phyloP scores from a whole-genome alignment of 2,888 invertebrate genomes.

The Stenoptilia bipunctidactyla region DNA sequence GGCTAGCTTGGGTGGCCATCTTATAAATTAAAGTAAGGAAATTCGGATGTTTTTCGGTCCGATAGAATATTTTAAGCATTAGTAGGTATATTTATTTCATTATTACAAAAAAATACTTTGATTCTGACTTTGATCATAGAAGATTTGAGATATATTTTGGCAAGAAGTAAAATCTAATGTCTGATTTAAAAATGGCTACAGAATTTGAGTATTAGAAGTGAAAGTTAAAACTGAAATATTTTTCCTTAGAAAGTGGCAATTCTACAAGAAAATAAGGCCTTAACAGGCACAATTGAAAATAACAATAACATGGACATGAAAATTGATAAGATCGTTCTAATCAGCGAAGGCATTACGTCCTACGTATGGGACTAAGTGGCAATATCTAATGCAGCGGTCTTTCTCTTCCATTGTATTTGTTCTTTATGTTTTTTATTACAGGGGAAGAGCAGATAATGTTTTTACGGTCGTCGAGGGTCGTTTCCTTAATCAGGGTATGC shows the following conservation, averaged over 20 bases:
- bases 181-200: too few species aligned
- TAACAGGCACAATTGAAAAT: slow-evolving; percentile 37
- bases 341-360: slow-evolving; percentile 47
- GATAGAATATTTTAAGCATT: too few species aligned
- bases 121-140: too few species aligned
- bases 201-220: too few species aligned
- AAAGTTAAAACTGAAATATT: too few species aligned
- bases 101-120: too few species aligned
- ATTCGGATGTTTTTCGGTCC: neutral
- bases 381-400: slow-evolving; percentile 58
- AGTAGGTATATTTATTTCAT: too few species aligned
- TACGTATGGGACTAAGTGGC: slow-evolving; percentile 55
- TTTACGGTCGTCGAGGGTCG: slow-evolving; percentile 61
- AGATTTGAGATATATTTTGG: too few species aligned
- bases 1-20: slow-evolving; percentile 56
- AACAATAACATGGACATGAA: slow-evolving; percentile 28
- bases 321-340: slow-evolving; percentile 24
- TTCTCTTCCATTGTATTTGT: slow-evolving; percentile 58
- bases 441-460: slow-evolving; percentile 67
- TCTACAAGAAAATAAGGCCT: slow-evolving; percentile 23
- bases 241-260: too few species aligned
- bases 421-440: slow-evolving; percentile 65
- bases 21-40: slow-evolving; percentile 39
- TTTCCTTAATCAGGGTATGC: slow-evolving; percentile 61
- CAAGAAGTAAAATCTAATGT: too few species aligned